Evolutionary conservation across 2,113 vertebrate genomes (phyloP), one percentile per base, ranked within the genome.

Genomic region (Syngnathoides biaculeatus): DNA sequence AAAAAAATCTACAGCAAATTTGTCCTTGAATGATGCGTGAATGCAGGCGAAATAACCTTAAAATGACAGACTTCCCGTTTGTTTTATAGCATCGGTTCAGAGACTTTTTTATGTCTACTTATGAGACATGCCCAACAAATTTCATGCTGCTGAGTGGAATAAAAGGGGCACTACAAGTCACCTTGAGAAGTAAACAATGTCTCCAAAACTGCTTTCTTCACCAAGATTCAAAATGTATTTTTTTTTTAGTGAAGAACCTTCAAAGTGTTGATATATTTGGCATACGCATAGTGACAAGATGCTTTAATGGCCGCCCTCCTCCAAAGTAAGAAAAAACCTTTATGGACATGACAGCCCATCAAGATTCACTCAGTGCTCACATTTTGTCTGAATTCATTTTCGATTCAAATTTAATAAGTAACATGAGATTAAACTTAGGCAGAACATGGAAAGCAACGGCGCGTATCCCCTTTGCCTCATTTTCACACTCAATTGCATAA

Each of bases 401-500:
- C 20, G 20, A n/a, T 19, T 52, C 48, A 8, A 55, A 12, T 55
- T 55, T 55, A 26, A 9, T 4, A 12, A 26, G 12, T 12, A 27
- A 24, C 52, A 26, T 55, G 52, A 55, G 13, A 17, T 27, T 57
- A 2, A 30, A 27, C 30, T 27, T 8, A 30, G 14, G 64, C 12
- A 45, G 53, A 65, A 27, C 27, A 61, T 20, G 57, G 67, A 74
- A 80, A 75, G 20, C 13, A n/a, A 61, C 5, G 8, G 14, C 74
- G 27, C 56, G 24, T 19, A 53, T 70, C 75, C 50, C 45, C 40
- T 45, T 82, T 77, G 84, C 72, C 74, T 67, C 68, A 84, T 88
- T 87, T 88, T 86, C 75, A 86, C 84, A 82, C 65, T 75, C 62
- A 75, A 80, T 83, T 86, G 74, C 67, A 63, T 38, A 1, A 27